A percentile compares a stretch with the other conserved stretches of the same genome.
phyloP scores from a whole-genome alignment of 2,797 vertebrate species.

The Falco columbarius region DNA sequence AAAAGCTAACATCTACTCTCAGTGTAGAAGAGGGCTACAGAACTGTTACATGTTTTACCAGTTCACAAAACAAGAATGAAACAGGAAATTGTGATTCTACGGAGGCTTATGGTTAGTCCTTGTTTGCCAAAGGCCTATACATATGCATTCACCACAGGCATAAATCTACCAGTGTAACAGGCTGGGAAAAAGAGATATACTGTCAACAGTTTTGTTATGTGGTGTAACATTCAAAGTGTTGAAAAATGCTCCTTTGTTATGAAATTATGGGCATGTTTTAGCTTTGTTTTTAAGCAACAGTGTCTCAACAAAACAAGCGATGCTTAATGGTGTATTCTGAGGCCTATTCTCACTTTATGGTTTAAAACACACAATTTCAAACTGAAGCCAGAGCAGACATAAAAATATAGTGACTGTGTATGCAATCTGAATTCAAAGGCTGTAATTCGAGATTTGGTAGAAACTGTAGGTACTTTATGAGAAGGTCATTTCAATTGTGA shows the following conservation, averaged over 20 bases:
- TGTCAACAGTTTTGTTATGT: conserved; percentile 49
- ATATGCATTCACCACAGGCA: neutral
- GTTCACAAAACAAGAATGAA: neutral
- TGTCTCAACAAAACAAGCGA: conserved; percentile 35
- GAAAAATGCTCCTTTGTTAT: conserved; percentile 64
- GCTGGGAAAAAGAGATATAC: neutral
- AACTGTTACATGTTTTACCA: neutral
- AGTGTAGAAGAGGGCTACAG: neutral
- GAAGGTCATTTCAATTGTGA: neutral
- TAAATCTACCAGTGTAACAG: neutral
- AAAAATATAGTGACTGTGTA: neutral
- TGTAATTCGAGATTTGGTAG: neutral
- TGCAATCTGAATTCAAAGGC: neutral
- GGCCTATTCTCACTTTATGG: neutral
- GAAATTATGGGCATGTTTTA: conserved; percentile 60
- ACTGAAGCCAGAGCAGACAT: neutral
- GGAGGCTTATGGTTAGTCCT: neutral
- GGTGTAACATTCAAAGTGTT: conserved; percentile 49
- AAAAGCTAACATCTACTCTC: neutral
- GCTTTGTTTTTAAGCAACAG: conserved; percentile 52
- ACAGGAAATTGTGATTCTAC: neutral
- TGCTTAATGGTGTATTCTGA: neutral
- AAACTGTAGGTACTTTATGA: neutral
- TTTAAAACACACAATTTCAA: conserved; percentile 6
- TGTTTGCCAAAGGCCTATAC: neutral